Base-by-base conservation (phyloP, 2,888 invertebrate species). In the Chouioia cunea region DNA sequence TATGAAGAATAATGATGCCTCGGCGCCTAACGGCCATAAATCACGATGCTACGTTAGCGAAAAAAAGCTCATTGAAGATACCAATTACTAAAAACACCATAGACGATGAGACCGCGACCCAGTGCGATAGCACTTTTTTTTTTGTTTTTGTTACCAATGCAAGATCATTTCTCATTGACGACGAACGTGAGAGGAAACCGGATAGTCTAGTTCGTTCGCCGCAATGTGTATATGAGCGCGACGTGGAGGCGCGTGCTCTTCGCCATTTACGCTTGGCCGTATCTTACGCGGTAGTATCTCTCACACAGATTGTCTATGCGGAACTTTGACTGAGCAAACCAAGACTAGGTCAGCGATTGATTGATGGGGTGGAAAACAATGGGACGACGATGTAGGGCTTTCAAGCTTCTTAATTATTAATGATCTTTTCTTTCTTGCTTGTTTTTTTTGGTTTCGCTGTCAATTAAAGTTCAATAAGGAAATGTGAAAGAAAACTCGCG, bases 141-240 rank as follows among this genome's bases (percentile, higher is more conserved):
- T n/a, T n/a, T 16, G 12, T 6, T 36, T 52, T 58, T 66, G 20
- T 46, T 54, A 44, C 20, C 23, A 27, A 18, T 44, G 16, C 22
- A 15, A 23, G 36, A 27, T 50, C 50, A 62, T 12, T 36, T 36
- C 36, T 12, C 36, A 10, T 36, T 12, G 18, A 46, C 22, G 23
- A 36, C 50, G 15, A 60, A 65, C n/a, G 60, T 50, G 65, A 65
- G 43, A 44, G 50, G 65, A 70, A 70, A 70, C 70, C 70, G 60
- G 70, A 59, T 18, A 50, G 50, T 65, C 65, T 50, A 60, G 56
- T 65, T 70, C 27, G 52, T 12, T 4, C 18, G 22, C 20, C 52
- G 10, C 52, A 8, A 36, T 36, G 36, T 36, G 36, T 36, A 10
- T 36, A 15, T 23, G 22, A 53, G 22, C 15, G 23, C 22, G 53